Evolutionary conservation across 2,113 vertebrate genomes (phyloP), one percentile per base, ranked within the genome.

Genomic region (Percina caprodes): DNA sequence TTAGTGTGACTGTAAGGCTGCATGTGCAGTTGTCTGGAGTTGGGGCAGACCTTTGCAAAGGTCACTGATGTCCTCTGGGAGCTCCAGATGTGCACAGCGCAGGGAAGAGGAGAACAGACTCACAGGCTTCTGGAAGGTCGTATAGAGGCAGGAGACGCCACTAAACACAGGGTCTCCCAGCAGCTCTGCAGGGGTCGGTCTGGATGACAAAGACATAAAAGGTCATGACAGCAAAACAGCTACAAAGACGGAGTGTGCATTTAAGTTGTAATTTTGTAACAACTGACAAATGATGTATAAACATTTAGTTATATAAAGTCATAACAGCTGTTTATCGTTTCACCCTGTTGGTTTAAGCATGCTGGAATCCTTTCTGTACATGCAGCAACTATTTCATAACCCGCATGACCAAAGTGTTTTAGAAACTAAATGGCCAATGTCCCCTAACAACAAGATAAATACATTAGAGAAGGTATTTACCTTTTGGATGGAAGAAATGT

Each of bases 51-150:
- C 98, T 97, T 97, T 96, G 89, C 95, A 97, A 61, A 99, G 93
- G 59, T 97, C 95, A 88, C 89, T 96, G 94, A 99, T 97, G 94
- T 99, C 97, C 12, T 99, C 97, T 55, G 98, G 98, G 65, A 99
- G 95, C 23, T 95, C 96, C 86, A 99, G 92, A 86, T 96, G 92
- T 86, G 97, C 97, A 92, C 97, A 99, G 85, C 97, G 96, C 71
- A 97, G 93, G 63, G 96, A 96, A n/a, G 97, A 96, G 1, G 97
- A 98, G 89, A 99, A 99, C 21, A 99, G 94, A 87, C 93, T 85
- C n/a, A 96, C 91, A 42, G 97, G 95, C 84, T 95, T 96, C 77
- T 92, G 93, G 88, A 96, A 99, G 3, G 95, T 91, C 3, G 88
- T 90, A 73, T 97, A 97, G 46, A 93, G 80, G 75, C 91, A 79